Percentiles rank a stretch among this genome's conserved stretches.
Conservation (phyloP, 2,888 invertebrate species). For the Caenorhabditis sulstoni region DNA sequence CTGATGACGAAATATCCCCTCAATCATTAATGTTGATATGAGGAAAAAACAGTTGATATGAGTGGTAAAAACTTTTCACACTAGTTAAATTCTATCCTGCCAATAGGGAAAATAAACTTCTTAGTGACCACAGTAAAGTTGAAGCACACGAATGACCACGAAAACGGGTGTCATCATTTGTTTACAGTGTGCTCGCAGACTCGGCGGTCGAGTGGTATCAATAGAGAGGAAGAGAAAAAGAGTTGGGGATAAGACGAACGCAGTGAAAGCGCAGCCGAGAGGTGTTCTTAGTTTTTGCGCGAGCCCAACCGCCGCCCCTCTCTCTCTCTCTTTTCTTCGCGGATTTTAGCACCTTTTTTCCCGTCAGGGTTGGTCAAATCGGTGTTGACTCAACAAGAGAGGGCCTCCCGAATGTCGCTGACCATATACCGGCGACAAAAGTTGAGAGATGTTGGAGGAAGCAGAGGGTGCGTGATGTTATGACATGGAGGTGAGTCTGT, state of each 20-base stretch:
- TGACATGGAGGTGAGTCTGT: conserved; percentile 47
- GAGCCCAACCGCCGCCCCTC: background rate
- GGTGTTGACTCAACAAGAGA: conserved; percentile 56
- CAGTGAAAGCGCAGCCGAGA: conserved; percentile 25
- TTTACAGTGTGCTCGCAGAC: conserved; percentile 40
- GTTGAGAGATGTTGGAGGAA: conserved; percentile 36
- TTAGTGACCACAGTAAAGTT: conserved; percentile 14
- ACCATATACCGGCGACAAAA: conserved; percentile 56
- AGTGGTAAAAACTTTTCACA: too few species aligned
- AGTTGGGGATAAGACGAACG: conserved; percentile 46
- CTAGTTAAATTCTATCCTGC: too few species aligned
- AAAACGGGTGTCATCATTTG: conserved; percentile 51
- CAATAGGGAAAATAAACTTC: background rate
- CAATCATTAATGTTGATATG: background rate
- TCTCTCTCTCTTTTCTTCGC: background rate
- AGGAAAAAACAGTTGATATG: background rate
- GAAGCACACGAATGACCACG: conserved; percentile 41
- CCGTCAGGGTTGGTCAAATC: conserved; percentile 43
- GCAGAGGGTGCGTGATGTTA: conserved; percentile 59
- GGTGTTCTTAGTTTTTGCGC: conserved; percentile 59
- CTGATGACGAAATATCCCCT: background rate
- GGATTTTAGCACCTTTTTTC: conserved; percentile 51
- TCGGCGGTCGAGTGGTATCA: conserved; percentile 46
- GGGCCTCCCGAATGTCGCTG: conserved; percentile 44
- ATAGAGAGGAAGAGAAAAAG: conserved; percentile 31